Conservation (phyloP, 2,888 invertebrate species). For the Calameuta filiformis region DNA sequence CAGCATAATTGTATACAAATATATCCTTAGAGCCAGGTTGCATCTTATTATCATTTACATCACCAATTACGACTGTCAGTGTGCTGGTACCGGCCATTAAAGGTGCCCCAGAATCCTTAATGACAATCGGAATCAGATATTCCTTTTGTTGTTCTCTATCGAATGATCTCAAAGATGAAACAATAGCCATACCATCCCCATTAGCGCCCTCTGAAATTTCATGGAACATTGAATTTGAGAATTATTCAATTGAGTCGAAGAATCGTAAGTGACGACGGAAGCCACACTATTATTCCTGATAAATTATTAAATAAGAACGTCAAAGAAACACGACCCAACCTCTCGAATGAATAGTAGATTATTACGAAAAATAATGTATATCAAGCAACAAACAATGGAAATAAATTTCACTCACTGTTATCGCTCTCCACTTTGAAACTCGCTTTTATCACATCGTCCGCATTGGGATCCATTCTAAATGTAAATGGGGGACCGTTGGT, state of each 20-base stretch:
- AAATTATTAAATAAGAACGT: background rate
- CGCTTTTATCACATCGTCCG: conserved; percentile 91
- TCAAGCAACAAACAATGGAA: background rate
- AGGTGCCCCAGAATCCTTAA: conserved; percentile 97
- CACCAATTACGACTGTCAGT: conserved; percentile 95
- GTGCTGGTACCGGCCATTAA: conserved; percentile 97
- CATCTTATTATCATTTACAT: conserved; percentile 99
- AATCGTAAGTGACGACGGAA: background rate
- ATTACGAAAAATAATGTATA: background rate
- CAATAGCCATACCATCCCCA: conserved; percentile 97
- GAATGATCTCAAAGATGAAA: conserved; percentile 92
- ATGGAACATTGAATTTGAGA: background rate
- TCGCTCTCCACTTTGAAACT: conserved; percentile 97
- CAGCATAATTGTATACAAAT: conserved; percentile 94
- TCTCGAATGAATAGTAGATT: background rate
- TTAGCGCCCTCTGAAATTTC: conserved; percentile 86
- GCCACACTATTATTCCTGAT: background rate
- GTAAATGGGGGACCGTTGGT: conserved; percentile 98
- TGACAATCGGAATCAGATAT: conserved; percentile 95
- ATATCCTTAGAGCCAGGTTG: conserved; percentile 97
- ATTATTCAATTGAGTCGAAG: background rate
- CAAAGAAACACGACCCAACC: background rate
- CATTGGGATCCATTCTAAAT: conserved; percentile 91
- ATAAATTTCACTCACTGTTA: conserved; percentile 76
- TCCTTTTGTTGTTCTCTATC: conserved; percentile 97